These are phyloP conservation scores for Spongilla lacustris DNA, from an alignment of 37 sponge, comb jelly and placozoan genomes.

Conservation along the genomic window DNA sequence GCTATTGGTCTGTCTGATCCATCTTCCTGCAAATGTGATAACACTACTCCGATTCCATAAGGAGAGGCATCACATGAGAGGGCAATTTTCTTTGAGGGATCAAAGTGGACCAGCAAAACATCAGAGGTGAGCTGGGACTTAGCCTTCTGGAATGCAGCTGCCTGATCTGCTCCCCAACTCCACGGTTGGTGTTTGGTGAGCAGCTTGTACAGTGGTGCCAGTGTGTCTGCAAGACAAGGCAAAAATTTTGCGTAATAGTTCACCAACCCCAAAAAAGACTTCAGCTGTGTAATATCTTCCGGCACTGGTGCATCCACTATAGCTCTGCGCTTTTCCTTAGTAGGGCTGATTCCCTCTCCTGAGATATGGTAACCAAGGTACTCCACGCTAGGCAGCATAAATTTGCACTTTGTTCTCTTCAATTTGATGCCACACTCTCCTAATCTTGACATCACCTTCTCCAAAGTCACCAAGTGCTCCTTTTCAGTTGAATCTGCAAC, in stretches of 20 bases:
- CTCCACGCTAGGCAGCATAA: constrained; percentile 23
- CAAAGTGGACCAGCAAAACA: neutral
- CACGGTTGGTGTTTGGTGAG: neutral
- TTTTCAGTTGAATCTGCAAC: constrained; percentile 19
- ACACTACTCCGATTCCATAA: neutral
- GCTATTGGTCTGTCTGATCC: neutral
- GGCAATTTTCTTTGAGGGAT: neutral
- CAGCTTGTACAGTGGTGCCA: constrained; percentile 11
- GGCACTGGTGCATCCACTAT: constrained; percentile 34
- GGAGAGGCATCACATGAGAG: constrained; percentile 6
- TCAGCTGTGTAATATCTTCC: neutral
- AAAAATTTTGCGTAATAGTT: constrained; percentile 45
- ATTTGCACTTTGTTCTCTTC: constrained; percentile 38
- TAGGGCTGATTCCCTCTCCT: constrained; percentile 6
- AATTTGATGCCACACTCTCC: constrained; percentile 8
- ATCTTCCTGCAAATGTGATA: neutral
- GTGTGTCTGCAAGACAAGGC: neutral
- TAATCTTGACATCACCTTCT: constrained; percentile 3
- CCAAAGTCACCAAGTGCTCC: constrained; percentile 33
- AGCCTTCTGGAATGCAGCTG: neutral
- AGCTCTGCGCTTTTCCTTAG: neutral
- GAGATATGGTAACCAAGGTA: constrained; percentile 34
- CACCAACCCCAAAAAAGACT: constrained; percentile 22
- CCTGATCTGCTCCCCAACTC: neutral
- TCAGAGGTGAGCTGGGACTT: neutral